These are phyloP conservation scores for Gavialis gangeticus DNA, from an alignment of 2,113 vertebrate species.

Conservation along the genomic window DNA sequence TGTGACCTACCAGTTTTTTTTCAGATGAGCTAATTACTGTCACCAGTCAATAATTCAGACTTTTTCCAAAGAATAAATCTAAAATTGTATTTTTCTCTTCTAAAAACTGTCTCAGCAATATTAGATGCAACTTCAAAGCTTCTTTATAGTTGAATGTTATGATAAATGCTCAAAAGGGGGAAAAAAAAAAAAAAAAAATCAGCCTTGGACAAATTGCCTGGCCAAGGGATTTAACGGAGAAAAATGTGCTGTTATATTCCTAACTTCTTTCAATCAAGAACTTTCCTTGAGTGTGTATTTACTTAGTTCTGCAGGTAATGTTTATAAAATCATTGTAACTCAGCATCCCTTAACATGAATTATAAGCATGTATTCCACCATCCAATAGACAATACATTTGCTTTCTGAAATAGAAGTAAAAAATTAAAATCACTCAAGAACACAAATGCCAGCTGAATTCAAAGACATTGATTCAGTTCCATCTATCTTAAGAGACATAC, in stretches of 20 bases:
- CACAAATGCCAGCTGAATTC: neutral
- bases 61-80: conserved; percentile 14
- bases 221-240: conserved; percentile 6
- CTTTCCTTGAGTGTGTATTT: neutral
- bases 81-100: neutral
- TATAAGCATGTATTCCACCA: neutral
- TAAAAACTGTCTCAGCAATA: neutral
- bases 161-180: conserved; percentile 13
- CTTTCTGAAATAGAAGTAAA: neutral
- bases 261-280: neutral
- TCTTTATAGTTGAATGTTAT: conserved; percentile 14
- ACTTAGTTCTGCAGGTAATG: neutral
- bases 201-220: conserved; percentile 19
- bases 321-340: neutral
- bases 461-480: neutral
- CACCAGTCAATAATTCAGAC: conserved; percentile 25
- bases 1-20: conserved; percentile 42
- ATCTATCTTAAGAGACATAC: neutral
- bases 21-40: conserved; percentile 62
- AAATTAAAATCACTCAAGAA: neutral
- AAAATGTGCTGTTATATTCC: neutral
- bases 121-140: conserved; percentile 5
- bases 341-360: neutral
- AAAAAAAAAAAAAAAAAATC: conserved; percentile 23
- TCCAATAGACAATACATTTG: neutral